Conservation (phyloP, 2,797 vertebrate species). For the Acanthurus tractus region DNA sequence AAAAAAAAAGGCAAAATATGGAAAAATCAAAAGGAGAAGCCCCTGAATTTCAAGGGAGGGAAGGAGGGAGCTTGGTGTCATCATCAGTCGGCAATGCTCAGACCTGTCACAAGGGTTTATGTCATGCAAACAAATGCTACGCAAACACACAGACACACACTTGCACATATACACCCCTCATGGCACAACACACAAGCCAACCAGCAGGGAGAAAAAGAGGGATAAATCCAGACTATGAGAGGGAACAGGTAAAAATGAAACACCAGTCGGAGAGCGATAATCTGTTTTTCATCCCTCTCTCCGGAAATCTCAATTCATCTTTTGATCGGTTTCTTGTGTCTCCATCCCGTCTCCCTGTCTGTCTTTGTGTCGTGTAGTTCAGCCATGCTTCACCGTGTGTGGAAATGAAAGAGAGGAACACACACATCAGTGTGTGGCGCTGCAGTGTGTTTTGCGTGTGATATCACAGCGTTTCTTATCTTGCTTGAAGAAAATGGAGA, state of each 20-base stretch:
- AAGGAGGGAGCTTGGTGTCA: background rate
- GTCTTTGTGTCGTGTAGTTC: constrained; percentile 10
- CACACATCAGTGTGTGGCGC: constrained; percentile 8
- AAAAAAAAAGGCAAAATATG: background rate
- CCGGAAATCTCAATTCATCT: constrained; percentile 51
- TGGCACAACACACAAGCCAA: constrained; percentile 17
- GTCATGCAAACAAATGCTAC: constrained; percentile 45
- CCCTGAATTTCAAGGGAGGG: background rate
- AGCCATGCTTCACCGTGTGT: background rate
- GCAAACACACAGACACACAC: constrained; percentile 18
- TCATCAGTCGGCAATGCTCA: constrained; percentile 18
- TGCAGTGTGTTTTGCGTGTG: constrained; percentile 19
- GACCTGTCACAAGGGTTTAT: constrained; percentile 45
- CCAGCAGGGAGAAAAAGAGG: background rate
- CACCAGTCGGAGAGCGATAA: constrained; percentile 32
- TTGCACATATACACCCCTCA: background rate
- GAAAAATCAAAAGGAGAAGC: background rate
- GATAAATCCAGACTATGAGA: background rate
- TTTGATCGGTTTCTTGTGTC: constrained; percentile 39
- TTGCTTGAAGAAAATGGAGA: constrained; percentile 24
- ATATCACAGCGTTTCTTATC: constrained; percentile 2
- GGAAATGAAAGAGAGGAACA: constrained; percentile 10
- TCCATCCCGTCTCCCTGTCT: background rate
- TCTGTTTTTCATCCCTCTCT: constrained; percentile 38
- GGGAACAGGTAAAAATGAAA: constrained; percentile 45